Evolutionary conservation across 2,888 invertebrate genomes (phyloP).

Genomic region (Proisotoma minuta): DNA sequence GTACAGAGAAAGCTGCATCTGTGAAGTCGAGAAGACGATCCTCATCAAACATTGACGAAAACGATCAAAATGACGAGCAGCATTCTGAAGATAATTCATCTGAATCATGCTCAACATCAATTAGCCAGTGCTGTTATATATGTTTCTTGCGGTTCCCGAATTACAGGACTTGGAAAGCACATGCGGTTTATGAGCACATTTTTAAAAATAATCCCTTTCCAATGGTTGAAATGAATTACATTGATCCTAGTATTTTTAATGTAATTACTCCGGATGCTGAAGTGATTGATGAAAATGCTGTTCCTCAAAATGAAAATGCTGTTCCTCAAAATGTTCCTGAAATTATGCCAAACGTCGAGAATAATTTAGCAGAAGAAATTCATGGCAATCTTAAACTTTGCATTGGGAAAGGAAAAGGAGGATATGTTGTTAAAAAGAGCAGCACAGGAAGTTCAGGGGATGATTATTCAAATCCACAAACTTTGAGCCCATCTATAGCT

Average conservation of each 20-base stretch:
- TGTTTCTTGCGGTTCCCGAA: slow-evolving; percentile 13
- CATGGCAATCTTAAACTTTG: neutral
- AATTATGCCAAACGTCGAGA: neutral
- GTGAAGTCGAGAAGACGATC: neutral
- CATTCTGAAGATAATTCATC: neutral
- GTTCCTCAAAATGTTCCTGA: neutral
- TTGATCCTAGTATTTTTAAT: slow-evolving; percentile 15
- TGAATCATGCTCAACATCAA: neutral
- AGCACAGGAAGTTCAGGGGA: neutral
- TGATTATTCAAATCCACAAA: neutral
- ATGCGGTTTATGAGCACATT: slow-evolving; percentile 33
- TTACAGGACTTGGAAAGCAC: slow-evolving; percentile 31
- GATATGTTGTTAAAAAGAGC: neutral
- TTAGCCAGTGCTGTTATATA: slow-evolving; percentile 7
- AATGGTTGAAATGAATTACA: slow-evolving; percentile 40
- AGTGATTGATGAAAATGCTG: neutral
- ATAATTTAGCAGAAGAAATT: neutral
- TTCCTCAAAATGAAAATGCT: neutral
- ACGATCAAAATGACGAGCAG: neutral
- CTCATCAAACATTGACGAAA: neutral
- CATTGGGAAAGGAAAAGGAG: neutral
- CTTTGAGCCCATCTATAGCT: neutral
- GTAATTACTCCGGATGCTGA: neutral
- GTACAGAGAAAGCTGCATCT: neutral
- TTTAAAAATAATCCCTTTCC: slow-evolving; percentile 35